phyloP scores from a whole-genome alignment of 2,797 vertebrate species.

The Mus spretus region DNA sequence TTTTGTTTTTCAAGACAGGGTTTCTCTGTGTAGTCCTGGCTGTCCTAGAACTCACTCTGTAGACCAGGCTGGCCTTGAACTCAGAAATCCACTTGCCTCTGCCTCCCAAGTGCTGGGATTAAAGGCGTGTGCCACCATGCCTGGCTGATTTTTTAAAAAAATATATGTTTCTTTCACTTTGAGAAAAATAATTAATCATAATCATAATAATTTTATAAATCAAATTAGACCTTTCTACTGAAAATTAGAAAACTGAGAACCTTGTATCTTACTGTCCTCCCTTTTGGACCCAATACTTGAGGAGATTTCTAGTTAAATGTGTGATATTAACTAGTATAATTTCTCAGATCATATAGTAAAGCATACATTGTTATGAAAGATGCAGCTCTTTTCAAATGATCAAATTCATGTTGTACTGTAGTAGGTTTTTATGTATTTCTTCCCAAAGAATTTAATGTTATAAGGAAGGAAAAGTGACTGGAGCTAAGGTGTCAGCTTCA shows the following conservation, averaged over 20 bases:
- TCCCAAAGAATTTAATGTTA: conserved; percentile 44
- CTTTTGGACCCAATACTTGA: neutral
- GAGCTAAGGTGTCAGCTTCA: neutral
- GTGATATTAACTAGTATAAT: neutral
- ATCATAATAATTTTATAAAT: neutral
- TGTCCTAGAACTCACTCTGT: too few species aligned
- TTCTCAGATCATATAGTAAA: neutral
- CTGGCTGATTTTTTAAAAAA: too few species aligned
- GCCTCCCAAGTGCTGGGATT: too few species aligned
- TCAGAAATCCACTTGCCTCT: too few species aligned
- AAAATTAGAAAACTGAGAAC: conserved; percentile 43
- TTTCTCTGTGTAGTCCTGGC: too few species aligned
- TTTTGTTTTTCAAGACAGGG: too few species aligned
- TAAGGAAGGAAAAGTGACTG: neutral
- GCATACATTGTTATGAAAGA: neutral
- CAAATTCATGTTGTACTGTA: conserved; percentile 21
- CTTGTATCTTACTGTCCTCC: neutral
- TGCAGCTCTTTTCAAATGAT: neutral
- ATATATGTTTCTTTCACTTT: neutral
- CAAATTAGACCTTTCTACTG: neutral
- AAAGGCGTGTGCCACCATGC: too few species aligned
- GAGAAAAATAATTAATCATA: neutral
- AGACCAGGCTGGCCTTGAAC: too few species aligned
- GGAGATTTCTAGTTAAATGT: conserved; percentile 34
- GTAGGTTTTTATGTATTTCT: neutral